Base-by-base conservation (phyloP, 2,113 vertebrate genomes). In the Oreochromis tanganicae region DNA sequence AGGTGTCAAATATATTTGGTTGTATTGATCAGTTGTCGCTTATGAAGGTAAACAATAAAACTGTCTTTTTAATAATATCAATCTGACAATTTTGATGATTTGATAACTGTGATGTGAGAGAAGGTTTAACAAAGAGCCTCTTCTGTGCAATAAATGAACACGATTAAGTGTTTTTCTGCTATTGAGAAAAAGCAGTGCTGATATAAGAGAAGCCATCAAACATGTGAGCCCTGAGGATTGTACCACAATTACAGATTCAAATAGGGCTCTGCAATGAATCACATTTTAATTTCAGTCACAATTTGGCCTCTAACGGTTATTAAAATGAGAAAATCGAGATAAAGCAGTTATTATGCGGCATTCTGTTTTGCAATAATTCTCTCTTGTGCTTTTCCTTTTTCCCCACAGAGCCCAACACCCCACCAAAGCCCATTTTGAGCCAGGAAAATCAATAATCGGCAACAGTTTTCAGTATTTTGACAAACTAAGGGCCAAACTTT, bases 31-130 rank as follows among this genome's bases (percentile, higher is more conserved):
- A 0, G 68, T 27, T 0, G 38, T 73, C 4, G 0, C 10, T 38
- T 13, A 13, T 5, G 61, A 38, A 38, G 61, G 61, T 66, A 38
- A 66, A 66, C 6, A 38, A 66, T 66, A 34, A 5, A 66, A 66
- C 34, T n/a, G 32, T 7, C 34, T 66, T 66, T 66, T 66, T 1
- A 66, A 13, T 38, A 38, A 66, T 38, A n/a, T 66, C 0, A 36
- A 68, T 38, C 19, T 0, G 19, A 68, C 34, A 38, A 13, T 38
- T 68, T 0, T 68, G 61, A 21, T 0, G 1, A 0, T n/a, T 21
- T 21, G 61, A 66, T 3, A 3, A 66, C 61, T 68, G 19, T 41
- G 41, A 73, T 21, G n/a, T 16, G 38, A 46, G 66, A 16, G 2
- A 0, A 43, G 68, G 14, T 27, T 24, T 27, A 48, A 24, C 24